phyloP scores from a whole-genome alignment of 2,797 vertebrate species.

The Glyptemys insculpta region DNA sequence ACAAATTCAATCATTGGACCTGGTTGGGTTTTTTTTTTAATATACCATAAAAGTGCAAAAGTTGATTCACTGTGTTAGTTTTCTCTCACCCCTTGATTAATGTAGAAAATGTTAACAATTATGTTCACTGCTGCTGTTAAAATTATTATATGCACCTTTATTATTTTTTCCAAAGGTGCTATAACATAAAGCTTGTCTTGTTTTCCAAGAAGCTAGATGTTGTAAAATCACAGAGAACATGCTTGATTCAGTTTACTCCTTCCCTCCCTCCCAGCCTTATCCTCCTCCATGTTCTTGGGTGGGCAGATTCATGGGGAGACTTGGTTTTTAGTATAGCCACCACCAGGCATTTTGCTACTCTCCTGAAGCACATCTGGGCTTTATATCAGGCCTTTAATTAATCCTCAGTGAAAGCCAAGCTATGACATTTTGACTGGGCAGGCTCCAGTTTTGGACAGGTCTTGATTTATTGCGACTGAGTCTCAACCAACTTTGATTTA shows the following conservation, averaged over 20 bases:
- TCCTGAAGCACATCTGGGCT: conserved; percentile 98
- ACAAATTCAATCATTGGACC: conserved; percentile 19
- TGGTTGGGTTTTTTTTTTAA: neutral
- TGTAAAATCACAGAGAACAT: conserved; percentile 68
- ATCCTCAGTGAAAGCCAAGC: conserved; percentile 99
- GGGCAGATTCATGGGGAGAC: conserved; percentile 85
- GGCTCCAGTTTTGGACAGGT: conserved; percentile 97
- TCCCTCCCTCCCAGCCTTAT: conserved; percentile 68
- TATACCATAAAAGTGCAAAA: conserved; percentile 52
- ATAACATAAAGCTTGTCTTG: conserved; percentile 65
- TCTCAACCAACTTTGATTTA: conserved; percentile 98
- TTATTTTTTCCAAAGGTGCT: conserved; percentile 53
- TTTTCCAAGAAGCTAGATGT: conserved; percentile 70
- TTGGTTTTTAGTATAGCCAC: conserved; percentile 80
- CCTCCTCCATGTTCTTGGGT: conserved; percentile 86
- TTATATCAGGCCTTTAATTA: conserved; percentile 99
- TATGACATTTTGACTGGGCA: conserved; percentile 99
- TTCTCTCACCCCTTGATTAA: conserved; percentile 55
- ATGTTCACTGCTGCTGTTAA: conserved; percentile 40
- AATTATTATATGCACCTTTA: neutral
- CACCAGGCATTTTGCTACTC: conserved; percentile 88
- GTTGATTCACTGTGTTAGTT: conserved; percentile 47
- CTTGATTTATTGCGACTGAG: conserved; percentile 98
- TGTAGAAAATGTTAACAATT: conserved; percentile 56
- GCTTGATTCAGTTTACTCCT: conserved; percentile 61